phyloP scores from a whole-genome alignment of 2,888 invertebrate genomes.

The Amphimallon solstitiale region DNA sequence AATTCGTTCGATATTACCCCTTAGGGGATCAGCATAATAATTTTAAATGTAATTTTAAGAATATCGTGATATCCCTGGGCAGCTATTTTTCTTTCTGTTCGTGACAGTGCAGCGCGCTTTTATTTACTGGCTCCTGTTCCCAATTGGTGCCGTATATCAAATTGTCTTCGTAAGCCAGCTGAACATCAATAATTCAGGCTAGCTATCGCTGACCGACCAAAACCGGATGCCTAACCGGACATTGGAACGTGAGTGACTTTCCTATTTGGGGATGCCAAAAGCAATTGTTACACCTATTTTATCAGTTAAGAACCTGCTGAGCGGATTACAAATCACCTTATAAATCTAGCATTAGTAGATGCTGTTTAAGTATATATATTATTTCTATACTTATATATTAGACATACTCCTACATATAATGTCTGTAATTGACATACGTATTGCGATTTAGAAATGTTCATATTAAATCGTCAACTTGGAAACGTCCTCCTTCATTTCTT shows the following conservation, averaged over 20 bases:
- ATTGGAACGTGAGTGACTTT: slow-evolving; percentile 9
- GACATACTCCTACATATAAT: too few relatives aligned
- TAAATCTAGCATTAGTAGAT: slow-evolving; percentile 4
- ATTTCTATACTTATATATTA: background rate
- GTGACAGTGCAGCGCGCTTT: slow-evolving; percentile 53
- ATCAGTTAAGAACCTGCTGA: background rate
- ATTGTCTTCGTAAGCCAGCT: slow-evolving; percentile 60
- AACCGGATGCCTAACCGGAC: slow-evolving; percentile 7
- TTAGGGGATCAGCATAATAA: slow-evolving; percentile 52
- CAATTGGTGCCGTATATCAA: slow-evolving; percentile 61
- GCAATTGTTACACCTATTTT: slow-evolving; percentile 16
- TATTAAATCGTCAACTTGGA: too few relatives aligned
- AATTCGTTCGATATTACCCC: slow-evolving; percentile 46
- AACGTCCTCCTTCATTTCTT: too few relatives aligned
- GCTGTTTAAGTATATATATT: background rate
- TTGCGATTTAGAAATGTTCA: too few relatives aligned
- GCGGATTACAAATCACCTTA: background rate
- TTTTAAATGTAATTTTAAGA: slow-evolving; percentile 61
- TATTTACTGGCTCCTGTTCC: slow-evolving; percentile 60
- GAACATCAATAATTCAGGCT: slow-evolving; percentile 60
- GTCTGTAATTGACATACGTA: too few relatives aligned
- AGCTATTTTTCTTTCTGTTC: slow-evolving; percentile 58
- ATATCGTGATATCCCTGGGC: slow-evolving; percentile 56
- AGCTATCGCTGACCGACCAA: slow-evolving; percentile 41
- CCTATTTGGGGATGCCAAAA: slow-evolving; percentile 7